Base-by-base conservation (phyloP, 2,797 vertebrate genomes). In the Eupleurogrammus muticus region DNA sequence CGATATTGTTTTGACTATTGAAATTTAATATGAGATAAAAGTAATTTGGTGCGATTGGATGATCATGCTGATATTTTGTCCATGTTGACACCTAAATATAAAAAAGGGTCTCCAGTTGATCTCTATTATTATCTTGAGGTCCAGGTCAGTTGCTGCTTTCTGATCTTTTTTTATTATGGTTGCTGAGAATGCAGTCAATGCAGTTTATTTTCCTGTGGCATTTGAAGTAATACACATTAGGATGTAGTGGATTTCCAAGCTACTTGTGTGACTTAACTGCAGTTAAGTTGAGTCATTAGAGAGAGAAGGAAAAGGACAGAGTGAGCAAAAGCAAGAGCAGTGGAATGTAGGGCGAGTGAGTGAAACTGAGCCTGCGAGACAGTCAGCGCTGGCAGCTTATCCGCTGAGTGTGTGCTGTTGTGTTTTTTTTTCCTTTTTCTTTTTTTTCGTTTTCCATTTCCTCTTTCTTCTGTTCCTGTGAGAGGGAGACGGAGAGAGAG, bases 321-420 rank as follows among this genome's bases (percentile, higher is more conserved):
- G 79, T 64, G 79, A 86, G 79, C 68, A 68, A 78, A 69, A 80
- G 74, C 64, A 63, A 66, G 69, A 82, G 79, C 68, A 52, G 64
- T 44, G 81, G 87, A 91, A 90, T 89, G 81, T 86, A 81, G 86
- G 86, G 73, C 75, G 73, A 84, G 72, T 44, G 80, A 84, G 86
- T 57, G 74, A 85, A 84, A 75, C 34, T 54, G 46, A 81, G 75
- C 80, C 66, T 66, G 74, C 21, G 23, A 86, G 70, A 81, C 69
- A 36, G 66, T 83, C 78, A 75, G 78, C 44, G 66, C 69, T 89
- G 88, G 77, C 83, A 86, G 86, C 67, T 75, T 89, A 79, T 85
- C 65, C 66, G 72, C 76, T 79, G 75, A 77, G 68, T 78, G 60
- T 87, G 81, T 76, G 79, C 62, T 79, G 69, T 73, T 71, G 57